Base-by-base conservation (phyloP, 2,113 vertebrate species). In the Drymodes brunneopygia region DNA sequence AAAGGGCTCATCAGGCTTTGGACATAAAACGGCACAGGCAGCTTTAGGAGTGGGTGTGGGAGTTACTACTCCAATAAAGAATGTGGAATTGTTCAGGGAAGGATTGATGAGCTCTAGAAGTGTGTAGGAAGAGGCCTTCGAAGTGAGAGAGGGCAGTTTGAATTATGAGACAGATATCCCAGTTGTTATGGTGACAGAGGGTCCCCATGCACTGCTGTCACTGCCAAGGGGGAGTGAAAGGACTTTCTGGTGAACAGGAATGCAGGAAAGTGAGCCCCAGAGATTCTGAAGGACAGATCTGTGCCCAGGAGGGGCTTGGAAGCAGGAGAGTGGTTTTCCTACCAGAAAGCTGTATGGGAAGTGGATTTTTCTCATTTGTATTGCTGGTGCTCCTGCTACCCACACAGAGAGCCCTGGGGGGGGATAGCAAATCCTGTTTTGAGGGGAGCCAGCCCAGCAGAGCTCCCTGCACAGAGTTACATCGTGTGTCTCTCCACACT, bases 101-200 rank as follows among this genome's bases (percentile, higher is more conserved):
- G 83, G 93, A 92, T 72, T 95, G 86, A 95, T 95, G 95, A 75
- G 88, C 67, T 83, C 86, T 83, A 62, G 47, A 15, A 3, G 3
- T 61, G 86, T 88, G 92, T 90, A 83, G 93, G 90, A 96, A 93
- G 93, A 83, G 71, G 66, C 38, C 42, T 74, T 94, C 48, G 74
- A 94, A 92, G 75, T 77, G 64, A 47, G 82, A 90, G 88, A 94
- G 92, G 85, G 44, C 48, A 88, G 64, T 51, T 51, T 83, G 85
- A 90, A 74, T 83, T 82, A 40, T 71, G 66, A 82, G 51, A 70
- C 58, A 94, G 44, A 69, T 27, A 87, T 36, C 20, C 29, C 85
- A 64, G 71, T 94, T 88, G 87, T 95, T 94, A 93, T 54, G 54
- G 92, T 64, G 74, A 92, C 67, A 21, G 57, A 83, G 65, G 50